Base-by-base conservation (phyloP, 1,140 invertebrate genomes). In the Paraescarpia echinospica region DNA sequence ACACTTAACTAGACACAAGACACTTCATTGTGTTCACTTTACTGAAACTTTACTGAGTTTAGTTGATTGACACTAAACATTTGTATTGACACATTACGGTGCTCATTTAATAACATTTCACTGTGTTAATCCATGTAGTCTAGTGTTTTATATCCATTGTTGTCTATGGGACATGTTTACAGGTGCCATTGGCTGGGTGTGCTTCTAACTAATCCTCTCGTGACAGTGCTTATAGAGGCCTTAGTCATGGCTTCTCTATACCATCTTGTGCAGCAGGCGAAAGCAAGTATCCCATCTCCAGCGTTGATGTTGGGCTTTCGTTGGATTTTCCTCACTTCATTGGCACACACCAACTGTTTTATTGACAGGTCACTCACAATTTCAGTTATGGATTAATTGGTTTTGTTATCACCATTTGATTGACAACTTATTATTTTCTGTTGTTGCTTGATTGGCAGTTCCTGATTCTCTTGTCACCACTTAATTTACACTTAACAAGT, bases 261-360 rank as follows among this genome's bases (percentile, higher is more conserved):
- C n/a, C 34, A 91, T 91, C 91, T 91, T 91, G 91, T 91, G 14
- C 34, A 91, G n/a, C 91, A 91, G 41, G 91, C 91, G 14, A 35
- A 91, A 35, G 91, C 48, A 35, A 91, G 91, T 91, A 33, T 33
- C 33, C 8, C 33, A 90, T 6, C 89, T 90, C 33, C 27, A n/a
- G n/a, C n/a, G 18, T 5, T 90, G n/a, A 34, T 22, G 59, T 27
- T 77, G 14, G 59, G 14, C 59, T 77, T 77, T 77, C 2, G 59
- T 77, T 77, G 59, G 18, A 77, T 77, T 77, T 31, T 14, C 22
- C 27, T 77, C 59, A 77, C 59, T 77, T 6, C 59, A 6, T 77
- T 77, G 18, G 8, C 59, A 77, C 59, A 77, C 9, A 6, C 12
- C 4, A 77, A 18, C 59, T 31, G 22, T 18, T 41, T 41, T 41